These are phyloP conservation scores for Pandemis heparana DNA, from an alignment of 2,888 invertebrate species.

Conservation along the genomic window DNA sequence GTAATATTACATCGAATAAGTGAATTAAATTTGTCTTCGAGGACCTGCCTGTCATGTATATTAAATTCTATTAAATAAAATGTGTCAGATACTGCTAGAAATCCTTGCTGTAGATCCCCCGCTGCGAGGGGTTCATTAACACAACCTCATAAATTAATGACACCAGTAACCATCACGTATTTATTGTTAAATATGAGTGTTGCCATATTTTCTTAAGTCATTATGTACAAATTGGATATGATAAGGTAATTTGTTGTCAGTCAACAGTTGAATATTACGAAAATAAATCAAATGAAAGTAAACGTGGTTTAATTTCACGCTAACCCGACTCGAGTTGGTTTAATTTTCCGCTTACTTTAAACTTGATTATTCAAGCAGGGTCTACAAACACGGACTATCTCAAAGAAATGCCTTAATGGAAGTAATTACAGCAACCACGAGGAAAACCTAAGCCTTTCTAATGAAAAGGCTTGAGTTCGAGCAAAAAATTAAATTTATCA, in stretches of 20 bases:
- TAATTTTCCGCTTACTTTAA: neutral
- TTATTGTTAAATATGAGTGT: conserved; percentile 84
- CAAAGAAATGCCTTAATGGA: neutral
- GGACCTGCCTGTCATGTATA: conserved; percentile 19
- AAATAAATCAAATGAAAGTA: conserved; percentile 81
- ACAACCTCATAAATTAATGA: conserved; percentile 52
- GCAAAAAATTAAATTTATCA: neutral
- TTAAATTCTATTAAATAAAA: conserved; percentile 46
- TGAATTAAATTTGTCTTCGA: conserved; percentile 39
- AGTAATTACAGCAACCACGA: neutral
- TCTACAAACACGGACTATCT: neutral
- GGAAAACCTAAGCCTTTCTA: neutral
- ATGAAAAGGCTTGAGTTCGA: neutral
- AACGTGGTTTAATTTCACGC: conserved; percentile 60
- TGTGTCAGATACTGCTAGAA: conserved; percentile 32
- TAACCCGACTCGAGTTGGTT: conserved; percentile 17
- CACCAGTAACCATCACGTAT: conserved; percentile 66
- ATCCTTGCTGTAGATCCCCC: conserved; percentile 18
- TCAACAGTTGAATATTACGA: conserved; percentile 85
- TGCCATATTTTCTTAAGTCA: conserved; percentile 86
- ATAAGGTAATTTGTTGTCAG: conserved; percentile 86
- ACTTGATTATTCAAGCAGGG: neutral
- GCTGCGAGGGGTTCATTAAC: conserved; percentile 33
- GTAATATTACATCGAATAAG: conserved; percentile 49
- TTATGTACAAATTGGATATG: conserved; percentile 85